Base-by-base conservation (phyloP, 37 sponge, comb jelly and placozoan genomes). In the Eunapius fragilis region DNA sequence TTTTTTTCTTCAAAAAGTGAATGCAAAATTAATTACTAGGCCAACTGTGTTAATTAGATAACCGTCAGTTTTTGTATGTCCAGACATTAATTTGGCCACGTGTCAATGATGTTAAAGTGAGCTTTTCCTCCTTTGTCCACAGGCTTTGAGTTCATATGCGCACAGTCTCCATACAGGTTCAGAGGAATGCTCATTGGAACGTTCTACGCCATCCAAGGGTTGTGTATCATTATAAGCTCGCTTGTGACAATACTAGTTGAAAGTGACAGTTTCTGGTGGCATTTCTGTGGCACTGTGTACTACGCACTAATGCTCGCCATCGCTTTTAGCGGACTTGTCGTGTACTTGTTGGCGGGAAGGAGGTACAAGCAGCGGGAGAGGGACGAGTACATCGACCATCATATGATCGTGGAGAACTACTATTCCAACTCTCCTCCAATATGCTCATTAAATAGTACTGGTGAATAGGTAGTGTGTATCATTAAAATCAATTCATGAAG, bases 91-190 rank as follows among this genome's bases (percentile, higher is more conserved):
- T n/a, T n/a, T n/a, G n/a, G n/a, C n/a, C n/a, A n/a, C n/a, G n/a
- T n/a, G n/a, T n/a, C n/a, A n/a, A n/a, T n/a, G n/a, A n/a, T n/a
- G n/a, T n/a, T n/a, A n/a, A n/a, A n/a, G n/a, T n/a, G n/a, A n/a
- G n/a, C n/a, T n/a, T n/a, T n/a, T n/a, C n/a, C n/a, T n/a, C n/a
- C n/a, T 73, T 73, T 2, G 14, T 32, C 6, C 41, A 32, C 72
- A 37, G 41, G 31, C 1, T 34, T 82, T 3, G 31, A 35, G 27
- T 82, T 82, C 17, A 14, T 82, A 25, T 69, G 71, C 10, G 31
- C 70, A 31, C 82, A 82, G 69, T 71, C 82, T 36, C 82, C 82
- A n/a, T 82, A 69, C 35, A 69, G 35, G 31, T 71, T 82, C 72
- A 26, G 72, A 33, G 82, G 82, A 13, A 82, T 82, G 82, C 58